Percentiles rank a stretch among this genome's conserved stretches.
Evolutionary conservation across 2,113 vertebrate genomes (phyloP).

Genomic region (Parotia lawesii): DNA sequence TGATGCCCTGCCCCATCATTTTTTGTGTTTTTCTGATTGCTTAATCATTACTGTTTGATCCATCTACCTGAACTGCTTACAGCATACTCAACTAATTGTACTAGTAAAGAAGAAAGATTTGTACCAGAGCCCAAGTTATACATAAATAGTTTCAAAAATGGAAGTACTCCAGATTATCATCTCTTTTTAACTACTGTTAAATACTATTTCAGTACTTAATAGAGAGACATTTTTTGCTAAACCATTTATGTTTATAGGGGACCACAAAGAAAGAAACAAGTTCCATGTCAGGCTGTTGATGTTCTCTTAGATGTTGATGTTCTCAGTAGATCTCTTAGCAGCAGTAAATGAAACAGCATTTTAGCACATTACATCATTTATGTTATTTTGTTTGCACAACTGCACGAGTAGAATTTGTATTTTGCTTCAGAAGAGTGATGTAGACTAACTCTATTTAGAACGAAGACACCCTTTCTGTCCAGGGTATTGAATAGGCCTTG

Average conservation of each 20-base stretch:
- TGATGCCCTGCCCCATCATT: not conserved
- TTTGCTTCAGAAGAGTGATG: not conserved
- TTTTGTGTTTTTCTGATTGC: not conserved
- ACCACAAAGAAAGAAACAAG: not conserved
- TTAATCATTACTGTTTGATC: not conserved
- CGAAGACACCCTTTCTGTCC: not conserved
- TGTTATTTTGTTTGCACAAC: not conserved
- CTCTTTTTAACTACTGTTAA: not conserved
- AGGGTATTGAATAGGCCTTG: not conserved
- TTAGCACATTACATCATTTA: not conserved
- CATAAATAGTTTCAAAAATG: not conserved
- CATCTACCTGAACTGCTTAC: not conserved
- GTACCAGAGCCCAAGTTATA: not conserved
- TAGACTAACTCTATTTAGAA: not conserved
- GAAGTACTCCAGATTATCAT: not conserved
- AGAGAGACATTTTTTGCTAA: not conserved
- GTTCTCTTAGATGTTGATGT: not conserved
- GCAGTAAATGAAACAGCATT: not conserved
- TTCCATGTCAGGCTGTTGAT: not conserved
- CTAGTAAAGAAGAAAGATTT: not conserved
- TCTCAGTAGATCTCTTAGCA: not conserved
- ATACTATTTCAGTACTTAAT: not conserved
- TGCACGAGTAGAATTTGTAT: not conserved
- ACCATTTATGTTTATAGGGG: not conserved
- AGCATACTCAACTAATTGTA: not conserved